Conservation (phyloP, 2,113 vertebrate species). For the Silurus asotus region DNA sequence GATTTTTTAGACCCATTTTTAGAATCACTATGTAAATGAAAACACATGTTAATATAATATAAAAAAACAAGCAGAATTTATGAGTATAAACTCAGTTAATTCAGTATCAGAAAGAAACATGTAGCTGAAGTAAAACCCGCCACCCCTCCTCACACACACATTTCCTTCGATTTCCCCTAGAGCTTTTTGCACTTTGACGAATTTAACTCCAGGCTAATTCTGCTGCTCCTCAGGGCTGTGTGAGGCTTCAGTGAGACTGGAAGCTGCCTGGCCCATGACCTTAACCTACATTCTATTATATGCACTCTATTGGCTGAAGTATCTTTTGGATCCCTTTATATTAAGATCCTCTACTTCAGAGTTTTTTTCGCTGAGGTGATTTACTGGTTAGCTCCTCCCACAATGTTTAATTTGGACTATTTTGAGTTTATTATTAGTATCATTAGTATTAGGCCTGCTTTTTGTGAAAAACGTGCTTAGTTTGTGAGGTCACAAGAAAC, state of each 20-base stretch:
- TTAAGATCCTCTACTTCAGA: constrained; percentile 11
- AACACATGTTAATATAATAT: too few species aligned
- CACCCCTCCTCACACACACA: too few species aligned
- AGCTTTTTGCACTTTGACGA: constrained; percentile 13
- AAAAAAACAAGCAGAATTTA: neutral
- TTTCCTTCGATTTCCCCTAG: neutral
- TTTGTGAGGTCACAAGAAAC: neutral
- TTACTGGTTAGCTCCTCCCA: neutral
- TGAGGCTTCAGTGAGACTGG: constrained; percentile 39
- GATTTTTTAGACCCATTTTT: neutral
- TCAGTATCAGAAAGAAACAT: neutral
- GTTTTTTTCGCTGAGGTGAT: constrained; percentile 13
- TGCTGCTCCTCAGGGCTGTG: constrained; percentile 18
- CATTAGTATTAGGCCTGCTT: neutral
- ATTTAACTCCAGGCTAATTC: constrained; percentile 44
- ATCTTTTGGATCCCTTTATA: constrained; percentile 8
- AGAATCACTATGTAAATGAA: too few species aligned
- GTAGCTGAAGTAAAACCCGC: neutral
- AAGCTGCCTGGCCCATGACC: constrained; percentile 25
- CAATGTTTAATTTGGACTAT: neutral
- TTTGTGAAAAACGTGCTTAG: neutral
- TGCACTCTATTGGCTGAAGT: neutral
- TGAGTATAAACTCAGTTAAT: too few species aligned
- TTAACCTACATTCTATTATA: constrained; percentile 41
- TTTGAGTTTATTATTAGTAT: neutral